Evolutionary conservation across 2,888 invertebrate species (phyloP).

Genomic region (Eulithis testata): DNA sequence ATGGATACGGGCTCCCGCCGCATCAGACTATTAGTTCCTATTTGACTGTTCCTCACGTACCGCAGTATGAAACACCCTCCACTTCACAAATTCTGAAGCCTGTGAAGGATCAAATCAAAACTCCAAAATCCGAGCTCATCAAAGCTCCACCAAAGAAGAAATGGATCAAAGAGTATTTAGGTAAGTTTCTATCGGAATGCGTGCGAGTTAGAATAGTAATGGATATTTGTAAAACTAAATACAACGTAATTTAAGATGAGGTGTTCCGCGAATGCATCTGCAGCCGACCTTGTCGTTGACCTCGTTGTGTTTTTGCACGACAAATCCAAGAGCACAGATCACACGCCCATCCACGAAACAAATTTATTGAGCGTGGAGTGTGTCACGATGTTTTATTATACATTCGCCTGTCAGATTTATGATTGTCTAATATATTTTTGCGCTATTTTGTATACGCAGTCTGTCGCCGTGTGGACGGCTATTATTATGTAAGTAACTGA

Average conservation of each 20-base stretch:
- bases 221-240: constrained; percentile 4
- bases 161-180: constrained; percentile 88
- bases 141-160: constrained; percentile 89
- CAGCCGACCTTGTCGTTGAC: constrained; percentile 54
- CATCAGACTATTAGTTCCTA: constrained; percentile 59
- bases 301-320: constrained; percentile 64
- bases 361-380: constrained; percentile 25
- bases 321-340: constrained; percentile 53
- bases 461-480: constrained; percentile 13
- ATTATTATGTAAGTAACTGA: not conserved
- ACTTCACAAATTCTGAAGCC: constrained; percentile 57
- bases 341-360: constrained; percentile 44
- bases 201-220: not conserved
- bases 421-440: constrained; percentile 30
- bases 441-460: constrained; percentile 26
- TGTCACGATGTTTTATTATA: constrained; percentile 29
- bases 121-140: constrained; percentile 55
- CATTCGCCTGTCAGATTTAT: constrained; percentile 30
- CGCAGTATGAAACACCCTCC: constrained; percentile 55
- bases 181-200: constrained; percentile 64
- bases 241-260: constrained; percentile 10
- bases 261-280: constrained; percentile 53
- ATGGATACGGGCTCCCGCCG: constrained; percentile 56
- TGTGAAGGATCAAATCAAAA: constrained; percentile 55
- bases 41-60: constrained; percentile 52